Base-by-base conservation (phyloP, 2,113 vertebrate genomes). In the Leptocoma aspasia region DNA sequence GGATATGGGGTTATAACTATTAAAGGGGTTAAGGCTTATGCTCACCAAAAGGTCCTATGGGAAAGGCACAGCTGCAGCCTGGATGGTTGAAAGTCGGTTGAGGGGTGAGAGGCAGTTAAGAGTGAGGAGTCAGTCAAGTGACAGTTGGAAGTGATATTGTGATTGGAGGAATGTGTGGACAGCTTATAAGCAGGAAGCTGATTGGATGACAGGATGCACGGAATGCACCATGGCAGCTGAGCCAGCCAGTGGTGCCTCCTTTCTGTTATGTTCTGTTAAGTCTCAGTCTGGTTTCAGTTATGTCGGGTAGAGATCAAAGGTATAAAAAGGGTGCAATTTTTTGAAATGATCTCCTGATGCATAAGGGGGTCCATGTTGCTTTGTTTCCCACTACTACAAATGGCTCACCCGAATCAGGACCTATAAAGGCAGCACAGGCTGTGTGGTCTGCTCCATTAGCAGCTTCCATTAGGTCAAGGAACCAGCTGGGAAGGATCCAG, bases 81-180 rank as follows among this genome's bases (percentile, higher is more conserved):
- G 24, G 6, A 4, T 1, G 4, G 5, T 1, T 20, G 37, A 11
- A 13, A 13, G 6, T 20, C 5, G 26, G 7, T 26, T 19, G 54
- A 33, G 18, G 8, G 54, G 13, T 6, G 54, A 13, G 54, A 57
- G 54, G 54, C 31, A 20, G 31, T 22, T 2, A 21, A 1, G 31
- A n/a, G 27, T 14, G 26, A 39, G 57, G 24, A 50, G 49, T 17
- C 27, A 10, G 50, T 3, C 11, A 27, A 52, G 15, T 15, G 50
- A 30, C 50, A 53, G 50, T 6, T 53, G 16, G 50, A 53, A 63
- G 39, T 10, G 39, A 41, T 27, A 21, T 7, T 23, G 39, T 30
- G 37, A 63, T 30, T 42, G 37, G 26, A 28, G 37, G 60, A 28
- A 13, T 5, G 2, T 5, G 11, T 6, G 21, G 59, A 19, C 37